Evolutionary conservation across 2,113 vertebrate species (phyloP), one percentile per base, ranked within the genome.

Genomic region (Tiliqua scincoides): DNA sequence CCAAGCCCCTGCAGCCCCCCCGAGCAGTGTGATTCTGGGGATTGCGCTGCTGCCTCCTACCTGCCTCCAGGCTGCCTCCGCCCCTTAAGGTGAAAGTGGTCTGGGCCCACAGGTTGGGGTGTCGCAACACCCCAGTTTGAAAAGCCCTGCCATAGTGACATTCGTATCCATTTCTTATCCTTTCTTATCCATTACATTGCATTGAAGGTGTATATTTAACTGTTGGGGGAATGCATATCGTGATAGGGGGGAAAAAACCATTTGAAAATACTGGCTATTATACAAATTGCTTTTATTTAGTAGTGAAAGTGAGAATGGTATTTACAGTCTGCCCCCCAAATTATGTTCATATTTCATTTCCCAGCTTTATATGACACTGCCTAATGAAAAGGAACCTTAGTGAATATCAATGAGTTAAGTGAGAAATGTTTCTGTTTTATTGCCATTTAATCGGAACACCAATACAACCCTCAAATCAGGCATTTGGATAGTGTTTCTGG

Each of bases 271-370:
- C 8, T 59, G 18, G 54, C 89, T 86, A 4, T 91, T 90, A 81
- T 71, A 89, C 17, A 85, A 90, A 94, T 89, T 86, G 5, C n/a
- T 85, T 62, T 84, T 82, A 40, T 90, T 94, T 89, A 87, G 88
- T 84, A 88, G 79, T 89, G 91, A 71, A 86, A 88, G 89, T 93
- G 89, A 9, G 11, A 87, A 86, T 79, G 88, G 23, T n/a, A 74
- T 78, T 88, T 88, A 73, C 57, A 87, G 9, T 80, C 85, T 65
- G 1, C 1, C 78, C 57, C 65, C 25, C 0, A 1, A 59, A 89
- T 91, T 93, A 71, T 91, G 91, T 92, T 90, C 91, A 91, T 93
- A 91, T 90, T 94, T 92, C 1, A 93, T 93, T 93, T 89, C 48
- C 88, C 90, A 83, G 81, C 88, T 86, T 93, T 18, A 76, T 83